Conservation (phyloP, 1,140 invertebrate genomes). For the Zaprionus kolodkinae region DNA sequence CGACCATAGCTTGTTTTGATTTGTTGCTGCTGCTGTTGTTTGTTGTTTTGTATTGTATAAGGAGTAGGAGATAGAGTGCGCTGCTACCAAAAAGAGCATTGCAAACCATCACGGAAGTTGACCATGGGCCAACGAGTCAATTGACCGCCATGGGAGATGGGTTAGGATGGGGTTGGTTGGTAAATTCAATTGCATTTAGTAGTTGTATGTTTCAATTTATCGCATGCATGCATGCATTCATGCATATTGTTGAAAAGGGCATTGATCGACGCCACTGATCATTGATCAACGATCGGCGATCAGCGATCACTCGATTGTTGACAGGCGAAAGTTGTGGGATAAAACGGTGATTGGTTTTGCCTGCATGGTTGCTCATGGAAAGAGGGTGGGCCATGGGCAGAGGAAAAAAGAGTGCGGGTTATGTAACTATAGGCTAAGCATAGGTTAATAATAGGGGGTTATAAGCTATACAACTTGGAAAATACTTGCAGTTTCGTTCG, state of each 20-base stretch:
- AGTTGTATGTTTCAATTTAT: slow-evolving; percentile 43
- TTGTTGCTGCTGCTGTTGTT: slow-evolving; percentile 41
- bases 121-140: slow-evolving; percentile 32
- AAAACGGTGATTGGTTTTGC: slow-evolving; percentile 21
- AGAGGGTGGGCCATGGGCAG: slow-evolving; percentile 19
- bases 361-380: slow-evolving; percentile 19
- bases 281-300: slow-evolving; percentile 11
- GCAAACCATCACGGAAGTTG: slow-evolving; percentile 56
- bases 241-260: slow-evolving; percentile 50
- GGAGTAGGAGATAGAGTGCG: neutral
- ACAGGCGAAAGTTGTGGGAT: slow-evolving; percentile 57
- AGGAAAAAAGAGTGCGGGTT: neutral
- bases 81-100: slow-evolving; percentile 47
- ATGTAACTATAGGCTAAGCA: neutral
- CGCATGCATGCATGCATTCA: slow-evolving; percentile 23
- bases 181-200: slow-evolving; percentile 33
- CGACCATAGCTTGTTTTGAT: slow-evolving; percentile 59
- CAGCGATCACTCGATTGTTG: slow-evolving; percentile 22
- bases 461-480: no score
- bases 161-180: slow-evolving; percentile 2
- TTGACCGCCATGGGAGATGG: slow-evolving; percentile 8
- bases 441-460: no score
- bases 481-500: no score
- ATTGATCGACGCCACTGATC: slow-evolving; percentile 55
- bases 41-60: slow-evolving; percentile 26